Conservation (phyloP, 2,113 vertebrate species). For the Illadopsis cleaveri region DNA sequence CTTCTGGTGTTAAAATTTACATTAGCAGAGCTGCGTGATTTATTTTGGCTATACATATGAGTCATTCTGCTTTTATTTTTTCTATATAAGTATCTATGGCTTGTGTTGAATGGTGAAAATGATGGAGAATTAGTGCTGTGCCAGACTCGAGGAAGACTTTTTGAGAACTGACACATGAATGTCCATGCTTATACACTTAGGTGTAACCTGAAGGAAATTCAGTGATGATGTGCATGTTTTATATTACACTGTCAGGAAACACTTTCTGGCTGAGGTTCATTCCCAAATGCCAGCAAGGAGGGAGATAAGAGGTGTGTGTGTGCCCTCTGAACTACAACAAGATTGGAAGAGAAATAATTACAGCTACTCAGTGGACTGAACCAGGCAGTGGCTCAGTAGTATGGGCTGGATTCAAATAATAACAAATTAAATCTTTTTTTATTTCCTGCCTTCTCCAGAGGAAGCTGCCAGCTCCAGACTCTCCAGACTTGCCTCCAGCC, state of each 20-base stretch:
- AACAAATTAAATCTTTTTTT: background rate
- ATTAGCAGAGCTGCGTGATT: background rate
- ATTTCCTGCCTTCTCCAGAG: background rate
- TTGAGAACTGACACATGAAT: background rate
- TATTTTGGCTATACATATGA: background rate
- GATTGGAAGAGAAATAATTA: background rate
- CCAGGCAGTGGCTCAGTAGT: background rate
- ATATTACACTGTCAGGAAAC: background rate
- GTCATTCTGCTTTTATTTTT: background rate
- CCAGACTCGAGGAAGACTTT: background rate
- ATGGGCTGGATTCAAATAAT: background rate
- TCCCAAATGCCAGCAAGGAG: background rate
- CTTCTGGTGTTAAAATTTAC: background rate
- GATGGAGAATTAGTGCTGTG: background rate
- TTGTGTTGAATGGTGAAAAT: background rate
- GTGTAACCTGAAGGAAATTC: background rate
- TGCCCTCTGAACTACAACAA: background rate
- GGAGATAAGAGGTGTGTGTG: background rate
- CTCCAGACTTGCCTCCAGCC: background rate
- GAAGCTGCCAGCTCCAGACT: background rate
- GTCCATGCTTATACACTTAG: background rate
- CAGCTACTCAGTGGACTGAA: accelerated
- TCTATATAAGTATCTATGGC: background rate
- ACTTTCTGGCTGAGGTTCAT: background rate
- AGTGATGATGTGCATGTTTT: background rate